phyloP scores from a whole-genome alignment of 2,888 invertebrate species.

The Trichopoda pennipes region DNA sequence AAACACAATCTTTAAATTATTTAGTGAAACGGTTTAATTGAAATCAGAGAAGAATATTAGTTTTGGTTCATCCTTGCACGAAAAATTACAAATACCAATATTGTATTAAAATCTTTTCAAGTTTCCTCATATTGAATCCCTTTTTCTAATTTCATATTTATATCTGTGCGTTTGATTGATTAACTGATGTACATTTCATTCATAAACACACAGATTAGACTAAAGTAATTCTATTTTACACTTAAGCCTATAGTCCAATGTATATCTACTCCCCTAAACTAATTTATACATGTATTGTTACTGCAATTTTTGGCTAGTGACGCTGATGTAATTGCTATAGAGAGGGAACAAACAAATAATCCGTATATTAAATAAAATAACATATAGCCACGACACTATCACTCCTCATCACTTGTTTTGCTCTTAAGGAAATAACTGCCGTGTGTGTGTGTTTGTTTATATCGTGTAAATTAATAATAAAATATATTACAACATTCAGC shows the following conservation, averaged over 20 bases:
- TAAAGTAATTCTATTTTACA: background rate
- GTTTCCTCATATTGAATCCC: too few species aligned
- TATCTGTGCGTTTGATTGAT: background rate
- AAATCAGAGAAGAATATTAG: background rate
- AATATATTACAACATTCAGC: slow-evolving; percentile 40
- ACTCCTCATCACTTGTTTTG: slow-evolving; percentile 28
- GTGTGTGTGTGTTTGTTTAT: slow-evolving; percentile 26
- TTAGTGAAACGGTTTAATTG: background rate
- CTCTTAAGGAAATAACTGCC: slow-evolving; percentile 47
- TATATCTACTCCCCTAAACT: background rate
- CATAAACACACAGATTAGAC: background rate
- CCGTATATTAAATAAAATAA: background rate
- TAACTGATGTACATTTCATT: background rate
- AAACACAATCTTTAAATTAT: background rate
- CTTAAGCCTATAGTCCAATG: background rate
- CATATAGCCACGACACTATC: background rate
- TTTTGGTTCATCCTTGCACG: background rate
- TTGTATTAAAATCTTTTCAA: background rate
- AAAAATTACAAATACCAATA: background rate
- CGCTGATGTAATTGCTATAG: background rate
- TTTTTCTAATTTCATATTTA: background rate
- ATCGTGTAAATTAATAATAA: slow-evolving; percentile 48
- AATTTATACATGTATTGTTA: background rate
- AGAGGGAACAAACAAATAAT: slow-evolving; percentile 35
- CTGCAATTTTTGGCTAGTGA: too few species aligned